Conservation (phyloP, 2,113 vertebrate genomes). For the Triplophysa tibetana region DNA sequence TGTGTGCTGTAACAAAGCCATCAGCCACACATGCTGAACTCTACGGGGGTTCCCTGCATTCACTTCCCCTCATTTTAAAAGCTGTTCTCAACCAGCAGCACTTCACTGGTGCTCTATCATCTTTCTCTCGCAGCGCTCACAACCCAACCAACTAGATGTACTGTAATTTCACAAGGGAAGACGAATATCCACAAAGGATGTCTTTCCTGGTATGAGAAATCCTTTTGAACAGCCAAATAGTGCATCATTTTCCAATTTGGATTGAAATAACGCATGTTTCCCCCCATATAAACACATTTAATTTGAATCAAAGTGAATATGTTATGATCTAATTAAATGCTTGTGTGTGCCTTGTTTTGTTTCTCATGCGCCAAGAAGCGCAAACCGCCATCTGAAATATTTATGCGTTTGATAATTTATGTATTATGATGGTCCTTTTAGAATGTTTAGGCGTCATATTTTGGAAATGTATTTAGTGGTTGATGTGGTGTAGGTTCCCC, state of each 20-base stretch:
- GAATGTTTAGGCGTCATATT: not conserved
- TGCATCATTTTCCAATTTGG: constrained; percentile 37
- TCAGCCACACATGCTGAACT: constrained; percentile 47
- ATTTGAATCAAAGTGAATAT: constrained; percentile 50
- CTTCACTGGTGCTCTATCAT: constrained; percentile 26
- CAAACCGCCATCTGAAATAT: not conserved
- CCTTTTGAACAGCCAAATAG: constrained; percentile 1
- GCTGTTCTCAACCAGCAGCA: constrained; percentile 41
- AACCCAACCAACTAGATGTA: constrained; percentile 1
- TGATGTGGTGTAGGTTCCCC: not conserved
- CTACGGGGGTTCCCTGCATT: constrained; percentile 35
- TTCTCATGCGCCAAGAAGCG: not conserved
- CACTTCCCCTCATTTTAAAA: constrained; percentile 44
- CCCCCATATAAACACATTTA: constrained; percentile 11
- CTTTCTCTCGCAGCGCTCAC: not conserved
- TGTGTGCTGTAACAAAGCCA: constrained; percentile 39
- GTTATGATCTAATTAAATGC: constrained; percentile 45
- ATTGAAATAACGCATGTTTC: constrained; percentile 20
- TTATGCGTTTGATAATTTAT: constrained; percentile 6
- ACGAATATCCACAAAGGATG: not conserved
- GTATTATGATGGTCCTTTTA: not conserved
- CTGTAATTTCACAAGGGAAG: constrained; percentile 19
- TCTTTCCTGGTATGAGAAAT: constrained; percentile 20
- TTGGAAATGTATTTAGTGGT: not conserved
- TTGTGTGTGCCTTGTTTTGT: constrained; percentile 24